Conservation (phyloP, 2,888 invertebrate genomes). For the Nymphalis c-album region DNA sequence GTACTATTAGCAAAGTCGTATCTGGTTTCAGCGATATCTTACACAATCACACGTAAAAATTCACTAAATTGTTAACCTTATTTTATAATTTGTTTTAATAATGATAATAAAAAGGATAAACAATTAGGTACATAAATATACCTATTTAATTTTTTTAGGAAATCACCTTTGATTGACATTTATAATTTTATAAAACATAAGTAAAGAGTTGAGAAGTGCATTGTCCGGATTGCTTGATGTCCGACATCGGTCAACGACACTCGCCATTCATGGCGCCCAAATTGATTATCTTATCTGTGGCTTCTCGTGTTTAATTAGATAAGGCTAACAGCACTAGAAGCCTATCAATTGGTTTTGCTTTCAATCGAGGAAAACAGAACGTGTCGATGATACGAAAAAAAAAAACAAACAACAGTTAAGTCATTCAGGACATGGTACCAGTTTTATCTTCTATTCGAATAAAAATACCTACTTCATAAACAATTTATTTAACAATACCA, state of each 20-base stretch:
- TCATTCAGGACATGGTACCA: neutral
- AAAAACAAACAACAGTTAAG: slow-evolving; percentile 9
- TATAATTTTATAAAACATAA: too few relatives aligned
- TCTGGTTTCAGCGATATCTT: too few relatives aligned
- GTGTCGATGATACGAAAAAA: slow-evolving; percentile 24
- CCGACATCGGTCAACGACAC: slow-evolving; percentile 61
- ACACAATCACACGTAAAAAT: too few relatives aligned
- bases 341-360: slow-evolving; percentile 18
- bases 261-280: slow-evolving; percentile 58
- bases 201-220: slow-evolving; percentile 18
- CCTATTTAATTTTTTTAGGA: too few relatives aligned
- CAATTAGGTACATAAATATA: too few relatives aligned
- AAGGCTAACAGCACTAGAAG: slow-evolving; percentile 24
- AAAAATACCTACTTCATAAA: too few relatives aligned
- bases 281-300: slow-evolving; percentile 70
- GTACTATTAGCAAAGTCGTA: too few relatives aligned
- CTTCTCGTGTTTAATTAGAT: slow-evolving; percentile 66
- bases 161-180: too few relatives aligned
- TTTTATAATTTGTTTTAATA: too few relatives aligned
- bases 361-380: slow-evolving; percentile 14
- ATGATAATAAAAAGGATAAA: too few relatives aligned
- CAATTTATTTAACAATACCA: too few relatives aligned
- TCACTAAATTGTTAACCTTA: too few relatives aligned
- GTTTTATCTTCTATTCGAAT: neutral
- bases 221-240: neutral